These are phyloP conservation scores for Pseudeuparius sepicola DNA, from an alignment of 2,888 invertebrate genomes.

Conservation along the genomic window DNA sequence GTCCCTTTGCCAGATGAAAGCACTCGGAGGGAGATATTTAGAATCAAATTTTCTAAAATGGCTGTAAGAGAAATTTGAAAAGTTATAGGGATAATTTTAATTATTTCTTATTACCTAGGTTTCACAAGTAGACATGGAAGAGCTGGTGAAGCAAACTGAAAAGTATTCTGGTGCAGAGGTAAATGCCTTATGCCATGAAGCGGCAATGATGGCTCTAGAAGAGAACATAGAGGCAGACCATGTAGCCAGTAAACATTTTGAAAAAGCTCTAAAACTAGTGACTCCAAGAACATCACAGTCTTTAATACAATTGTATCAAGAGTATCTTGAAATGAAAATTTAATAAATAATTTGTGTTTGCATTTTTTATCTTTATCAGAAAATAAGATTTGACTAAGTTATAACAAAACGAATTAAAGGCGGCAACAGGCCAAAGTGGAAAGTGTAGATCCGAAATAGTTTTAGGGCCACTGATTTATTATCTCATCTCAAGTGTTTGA, in stretches of 20 bases:
- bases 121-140: conserved; percentile 54
- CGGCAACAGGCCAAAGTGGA: no score
- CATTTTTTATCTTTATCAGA: conserved; percentile 4
- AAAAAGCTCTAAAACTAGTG: conserved; percentile 57
- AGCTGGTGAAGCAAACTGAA: conserved; percentile 58
- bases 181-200: conserved; percentile 83
- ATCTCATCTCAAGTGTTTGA: no score
- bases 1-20: conserved; percentile 80
- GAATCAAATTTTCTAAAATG: conserved; percentile 66
- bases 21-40: conserved; percentile 75
- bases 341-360: conserved; percentile 15
- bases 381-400: no score
- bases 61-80: conserved; percentile 38
- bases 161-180: conserved; percentile 93
- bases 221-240: conserved; percentile 54
- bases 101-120: no score
- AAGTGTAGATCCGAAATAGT: no score
- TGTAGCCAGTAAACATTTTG: conserved; percentile 63
- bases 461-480: no score
- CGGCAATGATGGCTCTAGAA: conserved; percentile 76
- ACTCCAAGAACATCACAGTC: conserved; percentile 66
- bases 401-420: no score
- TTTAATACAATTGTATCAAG: conserved; percentile 63
- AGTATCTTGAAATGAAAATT: conserved; percentile 41
- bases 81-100: neutral